Percentiles rank a stretch among this genome's conserved stretches.
These are phyloP conservation scores for Cryptocephalus primarius DNA, from an alignment of 2,888 invertebrate genomes.

Conservation along the genomic window DNA sequence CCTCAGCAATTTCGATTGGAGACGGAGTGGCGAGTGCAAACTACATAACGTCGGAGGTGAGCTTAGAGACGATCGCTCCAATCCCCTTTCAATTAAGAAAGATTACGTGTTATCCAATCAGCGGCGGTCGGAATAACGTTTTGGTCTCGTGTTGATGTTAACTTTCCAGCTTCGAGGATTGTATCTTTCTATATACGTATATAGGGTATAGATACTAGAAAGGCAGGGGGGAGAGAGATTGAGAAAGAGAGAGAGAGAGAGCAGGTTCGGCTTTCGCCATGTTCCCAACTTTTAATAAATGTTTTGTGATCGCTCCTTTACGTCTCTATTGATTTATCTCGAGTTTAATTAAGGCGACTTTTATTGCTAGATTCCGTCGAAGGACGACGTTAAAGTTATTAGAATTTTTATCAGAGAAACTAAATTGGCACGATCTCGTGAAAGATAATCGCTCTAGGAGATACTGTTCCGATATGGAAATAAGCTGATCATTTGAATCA, in stretches of 20 bases:
- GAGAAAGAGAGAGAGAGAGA: not conserved
- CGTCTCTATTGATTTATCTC: not conserved
- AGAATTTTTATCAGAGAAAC: too few species aligned
- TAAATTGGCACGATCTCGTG: too few species aligned
- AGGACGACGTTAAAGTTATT: too few species aligned
- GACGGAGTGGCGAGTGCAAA: not conserved
- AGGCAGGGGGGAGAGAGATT: too few species aligned
- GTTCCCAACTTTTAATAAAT: slow-evolving; percentile 12
- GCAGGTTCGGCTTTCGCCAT: not conserved
- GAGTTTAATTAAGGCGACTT: not conserved
- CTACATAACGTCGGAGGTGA: not conserved
- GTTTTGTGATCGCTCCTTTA: slow-evolving; percentile 2
- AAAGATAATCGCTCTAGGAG: too few species aligned
- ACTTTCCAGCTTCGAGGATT: slow-evolving; percentile 15
- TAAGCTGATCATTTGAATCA: too few species aligned
- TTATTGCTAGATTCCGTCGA: not conserved
- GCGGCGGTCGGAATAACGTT: slow-evolving; percentile 23
- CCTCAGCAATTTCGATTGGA: too few species aligned
- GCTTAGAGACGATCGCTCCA: slow-evolving; percentile 28
- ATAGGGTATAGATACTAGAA: too few species aligned
- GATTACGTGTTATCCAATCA: slow-evolving; percentile 38
- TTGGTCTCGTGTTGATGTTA: slow-evolving; percentile 25
- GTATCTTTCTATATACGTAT: slow-evolving; percentile 1
- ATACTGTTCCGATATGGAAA: too few species aligned
- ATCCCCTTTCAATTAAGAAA: slow-evolving; percentile 37